Conservation (phyloP, 2,113 vertebrate species). For the Apteryx owenii region DNA sequence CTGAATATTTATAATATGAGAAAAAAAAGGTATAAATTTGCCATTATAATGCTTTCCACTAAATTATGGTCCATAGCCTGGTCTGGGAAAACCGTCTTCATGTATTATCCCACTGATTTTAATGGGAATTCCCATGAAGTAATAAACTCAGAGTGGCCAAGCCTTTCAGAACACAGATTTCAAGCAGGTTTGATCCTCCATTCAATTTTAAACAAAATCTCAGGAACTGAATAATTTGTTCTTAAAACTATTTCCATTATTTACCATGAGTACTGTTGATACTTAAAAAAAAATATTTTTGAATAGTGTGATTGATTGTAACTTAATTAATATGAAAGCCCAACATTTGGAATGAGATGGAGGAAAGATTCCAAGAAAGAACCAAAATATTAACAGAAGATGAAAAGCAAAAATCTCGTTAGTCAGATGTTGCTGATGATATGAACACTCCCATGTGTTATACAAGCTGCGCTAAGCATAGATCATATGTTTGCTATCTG, state of each 20-base stretch:
- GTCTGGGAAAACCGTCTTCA: neutral
- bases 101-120: neutral
- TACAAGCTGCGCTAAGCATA: constrained; percentile 42
- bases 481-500: constrained; percentile 32
- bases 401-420: constrained; percentile 24
- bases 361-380: constrained; percentile 45
- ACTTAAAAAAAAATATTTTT: neutral
- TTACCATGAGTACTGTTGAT: neutral
- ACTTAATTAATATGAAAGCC: neutral
- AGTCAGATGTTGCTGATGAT: constrained; percentile 38
- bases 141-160: neutral
- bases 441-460: constrained; percentile 50
- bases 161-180: neutral
- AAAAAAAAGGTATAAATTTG: neutral
- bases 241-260: neutral
- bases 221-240: neutral
- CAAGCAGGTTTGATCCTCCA: neutral
- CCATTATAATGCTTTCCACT: neutral
- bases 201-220: neutral
- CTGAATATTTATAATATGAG: neutral
- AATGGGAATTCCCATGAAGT: neutral
- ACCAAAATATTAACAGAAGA: constrained; percentile 48
- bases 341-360: constrained; percentile 3
- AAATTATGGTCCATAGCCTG: neutral
- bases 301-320: neutral